A percentile compares a stretch with the other conserved stretches of the same genome.
These are phyloP conservation scores for Lagria hirta DNA, from an alignment of 2,888 invertebrate species.

Conservation along the genomic window DNA sequence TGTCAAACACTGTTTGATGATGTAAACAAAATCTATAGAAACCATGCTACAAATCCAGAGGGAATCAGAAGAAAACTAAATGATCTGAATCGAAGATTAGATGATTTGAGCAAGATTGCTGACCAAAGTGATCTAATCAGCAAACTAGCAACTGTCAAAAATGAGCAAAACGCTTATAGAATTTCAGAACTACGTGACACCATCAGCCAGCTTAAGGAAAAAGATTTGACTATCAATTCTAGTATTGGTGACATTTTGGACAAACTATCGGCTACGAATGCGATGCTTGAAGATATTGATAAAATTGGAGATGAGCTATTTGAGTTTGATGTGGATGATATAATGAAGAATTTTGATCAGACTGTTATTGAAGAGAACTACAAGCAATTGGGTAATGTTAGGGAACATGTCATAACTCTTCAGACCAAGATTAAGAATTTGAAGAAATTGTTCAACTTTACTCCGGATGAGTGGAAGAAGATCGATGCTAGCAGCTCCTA, in stretches of 20 bases:
- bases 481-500: constrained; percentile 67
- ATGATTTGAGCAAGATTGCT: constrained; percentile 33
- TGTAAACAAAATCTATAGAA: constrained; percentile 45
- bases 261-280: constrained; percentile 32
- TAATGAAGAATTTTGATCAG: constrained; percentile 51
- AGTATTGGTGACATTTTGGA: constrained; percentile 29
- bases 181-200: constrained; percentile 29
- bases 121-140: constrained; percentile 31
- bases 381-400: constrained; percentile 54
- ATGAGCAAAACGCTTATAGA: constrained; percentile 32
- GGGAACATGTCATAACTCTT: constrained; percentile 56
- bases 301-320: constrained; percentile 32
- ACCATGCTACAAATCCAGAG: constrained; percentile 24
- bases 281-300: constrained; percentile 34
- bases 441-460: constrained; percentile 45
- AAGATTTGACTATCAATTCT: constrained; percentile 28
- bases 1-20: constrained; percentile 48
- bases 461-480: constrained; percentile 61
- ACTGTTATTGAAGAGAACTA: constrained; percentile 44
- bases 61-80: constrained; percentile 35
- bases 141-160: constrained; percentile 33
- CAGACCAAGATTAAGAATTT: constrained; percentile 55
- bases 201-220: constrained; percentile 34
- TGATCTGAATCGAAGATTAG: constrained; percentile 35
- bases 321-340: constrained; percentile 41